Conservation (phyloP, 2,888 invertebrate species). For the Dynastes grantii region DNA sequence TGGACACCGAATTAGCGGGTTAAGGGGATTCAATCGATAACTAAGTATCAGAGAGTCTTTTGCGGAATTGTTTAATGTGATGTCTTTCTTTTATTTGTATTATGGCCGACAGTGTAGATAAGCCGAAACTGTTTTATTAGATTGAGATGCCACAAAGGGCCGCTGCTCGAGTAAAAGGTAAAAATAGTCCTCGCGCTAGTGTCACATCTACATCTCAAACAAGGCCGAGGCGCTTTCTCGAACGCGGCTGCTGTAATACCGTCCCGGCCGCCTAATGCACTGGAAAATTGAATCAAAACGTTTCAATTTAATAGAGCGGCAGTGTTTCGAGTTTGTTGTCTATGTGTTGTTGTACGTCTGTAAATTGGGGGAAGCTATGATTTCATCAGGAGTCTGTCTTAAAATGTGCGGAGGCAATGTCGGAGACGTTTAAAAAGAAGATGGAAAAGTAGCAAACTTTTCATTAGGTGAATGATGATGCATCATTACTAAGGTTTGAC, state of each 20-base stretch:
- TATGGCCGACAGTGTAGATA: slow-evolving; percentile 5
- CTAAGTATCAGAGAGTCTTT: too few species aligned
- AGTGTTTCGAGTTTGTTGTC: neutral
- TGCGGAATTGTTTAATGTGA: too few species aligned
- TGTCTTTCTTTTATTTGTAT: too few species aligned
- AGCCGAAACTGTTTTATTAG: slow-evolving; percentile 27
- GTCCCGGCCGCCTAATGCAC: slow-evolving; percentile 30
- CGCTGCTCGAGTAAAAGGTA: slow-evolving; percentile 30
- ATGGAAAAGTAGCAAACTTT: too few species aligned
- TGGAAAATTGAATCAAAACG: slow-evolving; percentile 40
- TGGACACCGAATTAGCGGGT: too few species aligned
- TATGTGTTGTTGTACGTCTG: slow-evolving; percentile 6
- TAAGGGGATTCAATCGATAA: too few species aligned
- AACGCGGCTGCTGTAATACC: slow-evolving; percentile 17
- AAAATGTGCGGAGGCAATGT: neutral
- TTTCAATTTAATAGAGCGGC: slow-evolving; percentile 25
- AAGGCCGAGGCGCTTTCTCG: neutral
- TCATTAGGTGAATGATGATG: too few species aligned
- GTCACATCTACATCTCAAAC: slow-evolving; percentile 33
- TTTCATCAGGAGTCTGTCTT: neutral
- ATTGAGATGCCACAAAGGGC: slow-evolving; percentile 37
- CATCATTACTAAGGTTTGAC: too few species aligned
- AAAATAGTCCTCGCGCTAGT: slow-evolving; percentile 36
- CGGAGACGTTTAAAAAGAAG: neutral
- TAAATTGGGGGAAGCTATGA: neutral